phyloP scores from a whole-genome alignment of 2,113 vertebrate genomes.

The Stomatorhinus ivindoensis region DNA sequence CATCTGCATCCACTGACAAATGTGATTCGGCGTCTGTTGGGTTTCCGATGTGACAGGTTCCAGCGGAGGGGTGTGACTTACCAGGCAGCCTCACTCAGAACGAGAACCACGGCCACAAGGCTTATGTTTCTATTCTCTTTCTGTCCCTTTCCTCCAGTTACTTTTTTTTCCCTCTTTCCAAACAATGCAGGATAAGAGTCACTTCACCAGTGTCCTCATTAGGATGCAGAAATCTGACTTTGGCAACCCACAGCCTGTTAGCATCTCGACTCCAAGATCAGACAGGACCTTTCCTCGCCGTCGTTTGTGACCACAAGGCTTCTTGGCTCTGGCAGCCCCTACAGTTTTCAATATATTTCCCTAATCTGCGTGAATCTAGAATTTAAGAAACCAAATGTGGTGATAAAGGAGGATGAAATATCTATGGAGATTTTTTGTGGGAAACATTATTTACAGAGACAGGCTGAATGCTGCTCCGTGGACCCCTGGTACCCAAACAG shows the following conservation, averaged over 20 bases:
- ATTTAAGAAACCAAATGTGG: neutral
- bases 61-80: neutral
- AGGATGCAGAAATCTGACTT: conserved; percentile 47
- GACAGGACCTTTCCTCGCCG: conserved; percentile 41
- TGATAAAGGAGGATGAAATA: neutral
- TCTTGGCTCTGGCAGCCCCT: neutral
- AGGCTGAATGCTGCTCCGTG: neutral
- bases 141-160: conserved; percentile 40
- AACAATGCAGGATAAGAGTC: conserved; percentile 54
- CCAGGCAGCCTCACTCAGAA: neutral
- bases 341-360: neutral
- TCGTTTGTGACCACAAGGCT: conserved; percentile 2
- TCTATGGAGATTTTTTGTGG: neutral
- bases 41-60: neutral
- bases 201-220: conserved; percentile 52
- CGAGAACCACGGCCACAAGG: neutral
- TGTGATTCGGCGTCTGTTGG: neutral
- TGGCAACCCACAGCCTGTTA: conserved; percentile 47
- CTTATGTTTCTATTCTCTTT: conserved; percentile 44
- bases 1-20: neutral
- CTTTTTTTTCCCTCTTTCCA: conserved; percentile 30
- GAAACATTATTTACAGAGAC: neutral
- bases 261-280: conserved; percentile 38
- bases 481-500: neutral
- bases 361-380: neutral